These are phyloP conservation scores for Clarias laeviceps DNA, from an alignment of 2,797 vertebrate species.

Conservation along the genomic window DNA sequence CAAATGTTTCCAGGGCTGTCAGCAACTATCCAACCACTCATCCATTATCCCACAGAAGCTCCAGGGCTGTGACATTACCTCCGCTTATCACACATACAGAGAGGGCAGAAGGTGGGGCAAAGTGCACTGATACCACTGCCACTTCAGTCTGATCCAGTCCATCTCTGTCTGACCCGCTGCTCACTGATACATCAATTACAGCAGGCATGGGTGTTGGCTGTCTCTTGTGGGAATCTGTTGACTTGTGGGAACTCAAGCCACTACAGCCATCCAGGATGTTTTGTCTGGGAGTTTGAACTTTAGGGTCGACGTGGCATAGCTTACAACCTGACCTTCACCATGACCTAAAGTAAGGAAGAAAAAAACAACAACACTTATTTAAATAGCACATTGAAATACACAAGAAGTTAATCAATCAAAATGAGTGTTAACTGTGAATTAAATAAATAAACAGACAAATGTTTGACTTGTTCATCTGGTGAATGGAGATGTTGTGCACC, in stretches of 20 bases:
- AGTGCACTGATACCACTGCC: constrained; percentile 59
- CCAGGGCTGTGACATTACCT: constrained; percentile 4
- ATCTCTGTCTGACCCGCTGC: constrained; percentile 65
- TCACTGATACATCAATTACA: constrained; percentile 70
- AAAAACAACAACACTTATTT: neutral
- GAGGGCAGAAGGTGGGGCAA: constrained; percentile 69
- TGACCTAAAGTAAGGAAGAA: constrained; percentile 31
- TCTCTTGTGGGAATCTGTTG: constrained; percentile 57
- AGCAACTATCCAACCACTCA: constrained; percentile 56
- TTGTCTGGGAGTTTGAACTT: constrained; percentile 43
- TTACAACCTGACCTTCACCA: constrained; percentile 60
- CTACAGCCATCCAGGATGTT: constrained; percentile 54
- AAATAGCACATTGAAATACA: neutral
- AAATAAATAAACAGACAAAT: neutral
- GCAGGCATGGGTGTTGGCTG: constrained; percentile 49
- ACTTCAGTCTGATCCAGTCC: constrained; percentile 57
- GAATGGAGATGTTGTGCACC: neutral
- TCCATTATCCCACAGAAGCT: constrained; percentile 53
- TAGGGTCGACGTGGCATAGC: constrained; percentile 33
- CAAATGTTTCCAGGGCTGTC: constrained; percentile 77
- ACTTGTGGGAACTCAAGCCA: constrained; percentile 46
- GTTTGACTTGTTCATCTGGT: neutral
- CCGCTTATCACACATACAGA: constrained; percentile 53
- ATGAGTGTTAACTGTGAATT: neutral
- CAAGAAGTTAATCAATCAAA: neutral